Evolutionary conservation across 2,113 vertebrate species (phyloP), one percentile per base, ranked within the genome.

Genomic region (Chionis minor): DNA sequence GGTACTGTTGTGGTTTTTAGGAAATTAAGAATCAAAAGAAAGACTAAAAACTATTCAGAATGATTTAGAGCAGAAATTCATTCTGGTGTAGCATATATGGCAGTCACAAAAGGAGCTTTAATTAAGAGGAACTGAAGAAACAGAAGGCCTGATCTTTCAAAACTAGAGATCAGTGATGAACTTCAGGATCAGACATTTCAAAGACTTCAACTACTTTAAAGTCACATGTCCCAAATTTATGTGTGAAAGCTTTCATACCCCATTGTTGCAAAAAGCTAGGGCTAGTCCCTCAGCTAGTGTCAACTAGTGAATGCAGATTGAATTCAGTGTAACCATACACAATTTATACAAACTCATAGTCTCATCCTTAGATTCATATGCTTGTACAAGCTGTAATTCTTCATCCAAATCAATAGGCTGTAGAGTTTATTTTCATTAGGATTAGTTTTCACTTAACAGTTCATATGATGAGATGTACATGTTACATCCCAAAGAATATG

Each of bases 321-420:
- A 71, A 42, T 33, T 42, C 78, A 42, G 30, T 32, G 58, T 26
- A 80, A 33, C 33, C n/a, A 32, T 15, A 52, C 22, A 38, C 11
- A 8, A 20, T 23, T 81, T 69, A 54, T n/a, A 49, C 26, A 49
- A 71, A 65, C 32, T 11, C 12, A 38, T 26, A 47, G 13, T 18
- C 55, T 58, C 6, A 0, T 72, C 40, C 54, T 66, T 51, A 35
- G 27, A 49, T 22, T 59, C 4, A 0, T 18, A 32, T 9, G 16
- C 23, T 59, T 69, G 32, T 27, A 49, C 40, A 74, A 63, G 19
- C 61, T 49, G 40, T 73, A 55, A 63, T 22, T 55, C 52, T 65
- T 86, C 56, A 51, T 18, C 17, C 32, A 71, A 42, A n/a, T 55
- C 44, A 56, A 30, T 10, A 75, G 24, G 33, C 12, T 58, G 6